These are phyloP conservation scores for Acinonyx jubatus DNA, from an alignment of 2,113 vertebrate species.

Conservation along the genomic window DNA sequence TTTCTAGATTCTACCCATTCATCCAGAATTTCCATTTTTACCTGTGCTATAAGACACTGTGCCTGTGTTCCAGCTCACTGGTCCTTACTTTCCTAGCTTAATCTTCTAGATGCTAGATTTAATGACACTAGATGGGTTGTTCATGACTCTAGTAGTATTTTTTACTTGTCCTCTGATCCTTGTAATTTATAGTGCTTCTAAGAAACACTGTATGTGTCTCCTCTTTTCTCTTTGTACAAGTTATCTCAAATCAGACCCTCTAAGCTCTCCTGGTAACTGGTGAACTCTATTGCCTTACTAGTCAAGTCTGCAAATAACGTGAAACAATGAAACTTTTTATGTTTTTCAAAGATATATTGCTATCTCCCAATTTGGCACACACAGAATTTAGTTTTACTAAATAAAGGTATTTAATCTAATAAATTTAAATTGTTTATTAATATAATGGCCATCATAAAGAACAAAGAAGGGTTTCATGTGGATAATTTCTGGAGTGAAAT, in stretches of 20 bases:
- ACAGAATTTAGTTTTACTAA: conserved; percentile 5
- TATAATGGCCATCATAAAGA: not conserved
- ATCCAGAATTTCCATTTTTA: not conserved
- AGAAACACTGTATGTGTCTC: not conserved
- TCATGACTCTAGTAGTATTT: not conserved
- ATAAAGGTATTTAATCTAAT: not conserved
- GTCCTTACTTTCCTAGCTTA: not conserved
- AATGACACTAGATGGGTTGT: not conserved
- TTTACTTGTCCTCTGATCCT: not conserved
- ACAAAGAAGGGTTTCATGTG: not conserved
- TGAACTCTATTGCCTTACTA: not conserved
- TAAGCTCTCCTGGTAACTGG: not conserved
- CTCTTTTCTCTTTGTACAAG: not conserved
- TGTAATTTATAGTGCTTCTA: not conserved
- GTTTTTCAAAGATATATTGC: not conserved
- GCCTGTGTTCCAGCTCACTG: not conserved
- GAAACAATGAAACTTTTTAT: not conserved
- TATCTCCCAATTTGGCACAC: not conserved
- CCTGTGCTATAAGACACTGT: not conserved
- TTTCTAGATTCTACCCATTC: not conserved
- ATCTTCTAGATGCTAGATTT: not conserved
- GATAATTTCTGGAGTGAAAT: not conserved
- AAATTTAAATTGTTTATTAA: not conserved
- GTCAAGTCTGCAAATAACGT: not conserved
- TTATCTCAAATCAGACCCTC: not conserved